phyloP scores from a whole-genome alignment of 2,113 vertebrate species.

The Sisor rabdophorus region DNA sequence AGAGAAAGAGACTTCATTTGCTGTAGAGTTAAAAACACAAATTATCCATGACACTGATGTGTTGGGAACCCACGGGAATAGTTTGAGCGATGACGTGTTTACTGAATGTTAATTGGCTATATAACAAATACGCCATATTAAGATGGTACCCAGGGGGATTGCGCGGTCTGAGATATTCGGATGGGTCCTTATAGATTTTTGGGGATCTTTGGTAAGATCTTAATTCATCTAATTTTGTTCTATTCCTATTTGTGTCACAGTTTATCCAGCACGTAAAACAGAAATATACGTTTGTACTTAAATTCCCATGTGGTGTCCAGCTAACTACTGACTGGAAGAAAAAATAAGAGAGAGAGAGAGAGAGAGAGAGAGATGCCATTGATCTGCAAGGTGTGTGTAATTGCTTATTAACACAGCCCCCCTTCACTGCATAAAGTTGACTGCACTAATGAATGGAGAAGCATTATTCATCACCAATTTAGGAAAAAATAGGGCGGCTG shows the following conservation, averaged over 20 bases:
- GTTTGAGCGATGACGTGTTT: conserved; percentile 30
- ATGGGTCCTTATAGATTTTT: background rate
- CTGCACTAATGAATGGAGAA: conserved; percentile 81
- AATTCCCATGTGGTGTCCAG: background rate
- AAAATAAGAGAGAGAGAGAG: background rate
- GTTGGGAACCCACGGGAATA: conserved; percentile 6
- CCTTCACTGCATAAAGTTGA: conserved; percentile 82
- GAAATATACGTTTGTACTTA: background rate
- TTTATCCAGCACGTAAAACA: background rate
- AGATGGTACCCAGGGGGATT: background rate
- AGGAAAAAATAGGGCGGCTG: conserved; percentile 65
- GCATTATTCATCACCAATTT: conserved; percentile 84
- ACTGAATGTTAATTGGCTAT: conserved; percentile 8
- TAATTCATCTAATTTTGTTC: background rate
- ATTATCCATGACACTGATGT: conserved; percentile 35
- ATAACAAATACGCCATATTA: conserved; percentile 17
- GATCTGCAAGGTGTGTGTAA: conserved; percentile 79
- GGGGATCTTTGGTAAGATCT: background rate
- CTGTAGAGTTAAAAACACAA: conserved; percentile 21
- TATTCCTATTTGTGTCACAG: background rate
- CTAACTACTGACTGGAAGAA: background rate
- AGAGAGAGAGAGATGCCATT: conserved; percentile 62
- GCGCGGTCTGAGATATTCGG: background rate
- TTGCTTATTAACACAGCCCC: conserved; percentile 84
- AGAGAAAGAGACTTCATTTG: conserved; percentile 13